These are phyloP conservation scores for Equus quagga DNA, from an alignment of 2,113 vertebrate species.

Conservation along the genomic window DNA sequence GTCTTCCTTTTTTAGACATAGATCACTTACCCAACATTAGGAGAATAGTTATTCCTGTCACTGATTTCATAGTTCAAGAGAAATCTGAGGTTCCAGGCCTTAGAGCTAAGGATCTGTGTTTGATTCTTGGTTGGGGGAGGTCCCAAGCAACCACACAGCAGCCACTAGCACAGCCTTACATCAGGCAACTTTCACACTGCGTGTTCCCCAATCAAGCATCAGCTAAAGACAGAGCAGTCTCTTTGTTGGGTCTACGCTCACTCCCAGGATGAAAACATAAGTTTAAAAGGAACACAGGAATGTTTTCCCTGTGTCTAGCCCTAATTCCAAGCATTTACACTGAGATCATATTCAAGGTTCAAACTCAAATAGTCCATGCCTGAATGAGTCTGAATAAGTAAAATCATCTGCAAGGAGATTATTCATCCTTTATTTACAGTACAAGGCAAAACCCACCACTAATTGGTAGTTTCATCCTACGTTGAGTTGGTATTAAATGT, in stretches of 20 bases:
- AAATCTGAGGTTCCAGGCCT: too few relatives aligned
- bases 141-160: too few relatives aligned
- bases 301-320: not conserved
- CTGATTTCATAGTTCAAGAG: too few relatives aligned
- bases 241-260: not conserved
- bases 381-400: not conserved
- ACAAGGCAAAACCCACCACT: not conserved
- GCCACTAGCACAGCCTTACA: not conserved
- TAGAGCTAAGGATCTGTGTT: not conserved
- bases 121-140: too few relatives aligned
- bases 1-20: not conserved
- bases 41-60: not conserved
- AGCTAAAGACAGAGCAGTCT: not conserved
- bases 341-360: not conserved
- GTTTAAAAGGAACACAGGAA: not conserved
- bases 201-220: not conserved
- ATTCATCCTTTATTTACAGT: not conserved
- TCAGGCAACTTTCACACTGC: not conserved
- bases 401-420: not conserved
- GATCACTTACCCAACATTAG: conserved; percentile 56
- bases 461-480: too few relatives aligned
- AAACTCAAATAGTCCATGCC: not conserved
- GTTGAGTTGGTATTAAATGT: not conserved
- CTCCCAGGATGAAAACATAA: not conserved
- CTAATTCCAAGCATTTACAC: not conserved